Base-by-base conservation (phyloP, 2,797 vertebrate species). In the Manis pentadactyla region DNA sequence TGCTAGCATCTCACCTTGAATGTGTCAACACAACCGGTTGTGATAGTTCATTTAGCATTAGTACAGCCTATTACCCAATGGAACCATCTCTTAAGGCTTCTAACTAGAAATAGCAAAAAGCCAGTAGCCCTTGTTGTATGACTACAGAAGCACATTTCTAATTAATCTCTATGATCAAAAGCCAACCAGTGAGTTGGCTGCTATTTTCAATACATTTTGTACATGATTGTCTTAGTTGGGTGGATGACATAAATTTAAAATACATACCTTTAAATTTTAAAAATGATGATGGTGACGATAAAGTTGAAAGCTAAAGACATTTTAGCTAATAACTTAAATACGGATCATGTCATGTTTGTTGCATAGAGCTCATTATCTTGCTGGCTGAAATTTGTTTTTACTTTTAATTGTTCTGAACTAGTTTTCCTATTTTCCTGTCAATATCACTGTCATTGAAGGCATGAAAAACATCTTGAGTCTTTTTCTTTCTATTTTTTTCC, bases 391-490 rank as follows among this genome's bases (percentile, higher is more conserved):
- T 93, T 94, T 90, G 74, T 94, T 96, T 31, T 86, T 53, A 51
- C 10, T 90, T 92, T 90, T 78, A 93, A 89, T 15, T 61, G 74
- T 74, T 78, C 39, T 81, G 37, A 95, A 71, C 69, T 78, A 11
- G 51, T 85, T 95, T 90, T 66, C 42, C 18, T 92, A 53, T 78
- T 93, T 87, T 84, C 49, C 79, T 94, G 73, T 94, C 87, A 84
- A 4, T 88, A 21, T 84, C 11, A 57, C 63, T 93, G 31, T 59
- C 82, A 71, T 29, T 59, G 82, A 94, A 88, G 85, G 95, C 96
- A 97, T 96, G 96, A 73, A 79, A 87, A 93, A 68, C 18, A 71
- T 71, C 82, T 78, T 59, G 39, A 77, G 51, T 59, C 34, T 88
- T 97, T 92, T 59, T 77, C 34, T 95, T 87, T 71, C 53, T 49